Evolutionary conservation across 2,113 vertebrate species (phyloP), one percentile per base, ranked within the genome.

Genomic region (Leptobrachium ailaonicum): DNA sequence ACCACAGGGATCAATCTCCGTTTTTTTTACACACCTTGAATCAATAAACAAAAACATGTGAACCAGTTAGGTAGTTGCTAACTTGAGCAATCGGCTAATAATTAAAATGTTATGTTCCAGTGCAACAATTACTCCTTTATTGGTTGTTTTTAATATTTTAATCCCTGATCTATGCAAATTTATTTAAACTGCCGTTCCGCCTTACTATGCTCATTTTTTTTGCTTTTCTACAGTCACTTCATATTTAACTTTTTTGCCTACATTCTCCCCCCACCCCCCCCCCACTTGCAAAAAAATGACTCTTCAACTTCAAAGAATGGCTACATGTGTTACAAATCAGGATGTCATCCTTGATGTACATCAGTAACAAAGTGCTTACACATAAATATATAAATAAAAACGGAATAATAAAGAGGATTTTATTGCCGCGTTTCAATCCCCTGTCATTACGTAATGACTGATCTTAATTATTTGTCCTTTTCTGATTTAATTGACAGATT

Each of bases 251-350:
- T 83, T 90, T 87, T 88, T 83, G 84, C 86, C 87, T 77, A 86
- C 86, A 89, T 90, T 91, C 56, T 32, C 20, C 20, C 20, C 20
- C 20, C 20, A 32, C 20, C 20, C 20, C 20, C 20, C 20, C 20
- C 20, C 20, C 20, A 0, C 20, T 32, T 32, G 20, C 20, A 8
- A 60, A 6, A 86, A 86, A 84, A 89, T 79, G 73, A 87, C 83
- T 54, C 85, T 2, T 76, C 80, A 84, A 90, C 92, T 91, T 93
- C 92, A 92, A 94, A 43, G 90, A 81, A 73, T 75, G 9, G 40
- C 83, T 75, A 86, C 91, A 94, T 92, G 86, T 94, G 91, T 93
- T 94, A 89, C 82, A n/a, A 92, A 93, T 94, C 92, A 94, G 86
- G 84, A 86, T 85, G 90, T 88, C 89, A 90, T 87, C 86, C 84